Percentiles rank a stretch among this genome's conserved stretches.
These are phyloP conservation scores for Machaerirhynchus nigripectus DNA, from an alignment of 2,113 vertebrate genomes.

Conservation along the genomic window DNA sequence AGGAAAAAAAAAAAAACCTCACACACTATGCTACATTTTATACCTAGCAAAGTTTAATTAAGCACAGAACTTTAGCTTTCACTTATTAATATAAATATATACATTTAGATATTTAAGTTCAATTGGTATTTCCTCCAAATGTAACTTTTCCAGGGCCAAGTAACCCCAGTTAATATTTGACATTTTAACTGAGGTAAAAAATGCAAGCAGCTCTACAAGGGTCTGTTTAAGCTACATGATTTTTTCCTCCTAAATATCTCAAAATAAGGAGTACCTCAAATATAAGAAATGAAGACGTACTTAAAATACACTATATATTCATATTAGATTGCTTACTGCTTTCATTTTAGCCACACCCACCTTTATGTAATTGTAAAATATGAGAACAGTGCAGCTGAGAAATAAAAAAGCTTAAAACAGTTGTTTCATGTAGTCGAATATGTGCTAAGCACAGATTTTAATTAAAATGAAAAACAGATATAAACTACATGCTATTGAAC, in stretches of 20 bases:
- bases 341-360: conserved; percentile 68
- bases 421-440: not conserved
- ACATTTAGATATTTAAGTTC: not conserved
- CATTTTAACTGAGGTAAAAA: conserved; percentile 64
- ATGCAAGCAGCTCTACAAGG: conserved; percentile 32
- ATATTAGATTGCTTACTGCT: conserved; percentile 15
- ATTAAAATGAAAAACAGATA: not conserved
- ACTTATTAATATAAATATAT: not conserved
- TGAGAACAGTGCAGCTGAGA: conserved; percentile 50
- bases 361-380: conserved; percentile 71
- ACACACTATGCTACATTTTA: not conserved
- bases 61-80: not conserved
- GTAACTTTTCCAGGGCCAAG: conserved; percentile 51
- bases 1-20: not conserved
- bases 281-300: conserved; percentile 16
- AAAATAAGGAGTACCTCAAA: conserved; percentile 3
- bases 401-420: conserved; percentile 38
- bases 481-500: not conserved
- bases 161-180: conserved; percentile 61
- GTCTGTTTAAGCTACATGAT: conserved; percentile 18
- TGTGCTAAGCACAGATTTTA: not conserved
- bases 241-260: not conserved
- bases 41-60: not conserved
- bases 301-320: not conserved
- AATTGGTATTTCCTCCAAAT: conserved; percentile 26